Conservation (phyloP, 2,113 vertebrate genomes). For the Anseranas semipalmata region DNA sequence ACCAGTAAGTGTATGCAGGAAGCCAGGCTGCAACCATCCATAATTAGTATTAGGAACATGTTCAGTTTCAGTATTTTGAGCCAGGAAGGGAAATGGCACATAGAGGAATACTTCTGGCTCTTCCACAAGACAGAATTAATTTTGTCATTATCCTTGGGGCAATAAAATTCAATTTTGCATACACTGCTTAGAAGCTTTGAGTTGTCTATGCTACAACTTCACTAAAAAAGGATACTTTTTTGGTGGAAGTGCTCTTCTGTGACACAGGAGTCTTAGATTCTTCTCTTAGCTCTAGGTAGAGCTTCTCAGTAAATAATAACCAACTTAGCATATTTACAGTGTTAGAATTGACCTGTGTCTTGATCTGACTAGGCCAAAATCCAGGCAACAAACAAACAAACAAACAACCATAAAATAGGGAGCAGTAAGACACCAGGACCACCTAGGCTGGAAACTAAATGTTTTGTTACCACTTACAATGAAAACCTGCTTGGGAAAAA, state of each 20-base stretch:
- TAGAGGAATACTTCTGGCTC: constrained; percentile 2
- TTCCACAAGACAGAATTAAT: not conserved
- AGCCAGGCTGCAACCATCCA: not conserved
- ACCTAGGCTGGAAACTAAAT: not conserved
- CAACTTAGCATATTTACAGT: not conserved
- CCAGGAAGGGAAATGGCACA: not conserved
- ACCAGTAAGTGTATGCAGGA: not conserved
- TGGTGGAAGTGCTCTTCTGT: not conserved
- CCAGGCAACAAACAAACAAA: not conserved
- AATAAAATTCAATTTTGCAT: constrained; percentile 2
- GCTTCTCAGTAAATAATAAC: not conserved
- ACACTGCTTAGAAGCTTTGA: not conserved
- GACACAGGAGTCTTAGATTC: not conserved
- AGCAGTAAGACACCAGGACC: not conserved
- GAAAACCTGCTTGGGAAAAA: not conserved
- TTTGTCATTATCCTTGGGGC: not conserved
- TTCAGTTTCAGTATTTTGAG: not conserved
- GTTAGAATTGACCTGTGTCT: not conserved
- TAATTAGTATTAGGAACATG: not conserved
- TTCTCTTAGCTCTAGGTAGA: not conserved
- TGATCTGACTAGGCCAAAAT: not conserved
- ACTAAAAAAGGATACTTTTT: not conserved
- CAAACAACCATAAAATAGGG: not conserved
- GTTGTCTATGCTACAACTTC: not conserved
- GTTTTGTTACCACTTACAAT: not conserved